Conservation (phyloP, 1,140 invertebrate species). For the Ceratosolen solmsi region DNA sequence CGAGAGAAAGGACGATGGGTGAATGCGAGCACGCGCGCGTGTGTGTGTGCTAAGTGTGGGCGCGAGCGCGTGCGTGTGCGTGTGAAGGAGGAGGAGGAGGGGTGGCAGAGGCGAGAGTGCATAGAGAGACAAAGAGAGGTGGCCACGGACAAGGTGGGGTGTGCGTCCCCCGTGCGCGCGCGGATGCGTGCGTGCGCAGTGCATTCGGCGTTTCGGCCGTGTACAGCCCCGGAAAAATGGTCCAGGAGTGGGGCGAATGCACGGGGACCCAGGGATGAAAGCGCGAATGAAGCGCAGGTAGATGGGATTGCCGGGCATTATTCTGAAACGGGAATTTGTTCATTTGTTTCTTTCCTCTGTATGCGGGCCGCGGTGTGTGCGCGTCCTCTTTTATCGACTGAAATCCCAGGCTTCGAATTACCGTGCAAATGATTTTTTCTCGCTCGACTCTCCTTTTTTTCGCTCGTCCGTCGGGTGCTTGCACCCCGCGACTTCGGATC, state of each 20-base stretch:
- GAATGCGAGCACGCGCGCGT: conserved; percentile 49
- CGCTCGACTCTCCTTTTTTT: conserved; percentile 62
- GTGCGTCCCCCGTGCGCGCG: conserved; percentile 39
- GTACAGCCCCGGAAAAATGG: conserved; percentile 40
- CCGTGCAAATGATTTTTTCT: conserved; percentile 75
- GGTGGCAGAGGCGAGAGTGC: neutral
- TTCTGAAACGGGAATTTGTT: conserved; percentile 75
- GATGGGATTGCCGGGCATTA: conserved; percentile 74
- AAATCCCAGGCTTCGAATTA: conserved; percentile 75
- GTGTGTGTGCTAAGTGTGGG: conserved; percentile 54
- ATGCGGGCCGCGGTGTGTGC: conserved; percentile 68
- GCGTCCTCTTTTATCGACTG: conserved; percentile 74
- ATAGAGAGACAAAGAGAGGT: neutral
- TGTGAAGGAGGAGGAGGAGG: conserved; percentile 36
- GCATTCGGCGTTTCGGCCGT: conserved; percentile 33
- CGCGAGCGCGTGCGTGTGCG: conserved; percentile 45
- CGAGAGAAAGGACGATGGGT: neutral
- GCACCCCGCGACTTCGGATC: conserved; percentile 42
- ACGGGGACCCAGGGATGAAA: conserved; percentile 19
- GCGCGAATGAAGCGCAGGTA: conserved; percentile 57
- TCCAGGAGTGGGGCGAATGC: conserved; percentile 25
- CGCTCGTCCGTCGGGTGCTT: conserved; percentile 55
- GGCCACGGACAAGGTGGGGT: conserved; percentile 56
- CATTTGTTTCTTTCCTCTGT: conserved; percentile 74
- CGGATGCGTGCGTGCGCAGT: conserved; percentile 54